A percentile compares a stretch with the other conserved stretches of the same genome.
phyloP scores from a whole-genome alignment of 2,888 invertebrate species.

The Trichogramma evanescens region DNA sequence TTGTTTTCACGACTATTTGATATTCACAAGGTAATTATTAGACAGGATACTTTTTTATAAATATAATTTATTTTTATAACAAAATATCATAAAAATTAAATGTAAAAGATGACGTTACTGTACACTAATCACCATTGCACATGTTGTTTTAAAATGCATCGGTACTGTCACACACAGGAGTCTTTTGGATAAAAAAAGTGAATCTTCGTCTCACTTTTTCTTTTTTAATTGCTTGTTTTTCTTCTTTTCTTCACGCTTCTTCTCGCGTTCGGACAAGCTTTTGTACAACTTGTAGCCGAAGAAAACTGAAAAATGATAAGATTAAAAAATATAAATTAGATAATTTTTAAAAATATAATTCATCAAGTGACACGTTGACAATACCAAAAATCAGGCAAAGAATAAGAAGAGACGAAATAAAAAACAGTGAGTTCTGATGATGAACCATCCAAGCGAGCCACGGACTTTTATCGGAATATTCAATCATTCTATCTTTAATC shows the following conservation, averaged over 20 bases:
- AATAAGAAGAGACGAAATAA: too few relatives aligned
- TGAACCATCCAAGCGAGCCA: too few relatives aligned
- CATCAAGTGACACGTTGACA: too few relatives aligned
- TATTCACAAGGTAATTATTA: too few relatives aligned
- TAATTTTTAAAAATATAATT: too few relatives aligned
- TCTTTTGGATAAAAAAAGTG: not conserved
- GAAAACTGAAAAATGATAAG: conserved; percentile 60
- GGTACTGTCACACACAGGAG: conserved; percentile 10
- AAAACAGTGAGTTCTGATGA: too few relatives aligned
- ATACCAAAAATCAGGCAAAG: too few relatives aligned
- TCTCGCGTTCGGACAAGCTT: conserved; percentile 69
- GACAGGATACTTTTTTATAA: conserved; percentile 21
- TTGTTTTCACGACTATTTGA: too few relatives aligned
- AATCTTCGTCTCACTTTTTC: conserved; percentile 54
- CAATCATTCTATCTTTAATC: too few relatives aligned
- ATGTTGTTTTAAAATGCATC: conserved; percentile 9
- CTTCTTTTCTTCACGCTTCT: conserved; percentile 72
- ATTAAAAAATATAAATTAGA: conserved; percentile 4
- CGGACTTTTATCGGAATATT: too few relatives aligned
- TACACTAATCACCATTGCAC: conserved; percentile 20
- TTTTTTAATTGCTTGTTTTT: conserved; percentile 74
- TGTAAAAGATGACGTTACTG: conserved; percentile 18
- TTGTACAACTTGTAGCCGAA: conserved; percentile 80
- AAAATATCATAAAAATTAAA: conserved; percentile 27
- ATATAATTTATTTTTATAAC: conserved; percentile 32